A percentile compares a stretch with the other conserved stretches of the same genome.
Evolutionary conservation across 2,113 vertebrate species (phyloP).

Genomic region (Camelus dromedarius): DNA sequence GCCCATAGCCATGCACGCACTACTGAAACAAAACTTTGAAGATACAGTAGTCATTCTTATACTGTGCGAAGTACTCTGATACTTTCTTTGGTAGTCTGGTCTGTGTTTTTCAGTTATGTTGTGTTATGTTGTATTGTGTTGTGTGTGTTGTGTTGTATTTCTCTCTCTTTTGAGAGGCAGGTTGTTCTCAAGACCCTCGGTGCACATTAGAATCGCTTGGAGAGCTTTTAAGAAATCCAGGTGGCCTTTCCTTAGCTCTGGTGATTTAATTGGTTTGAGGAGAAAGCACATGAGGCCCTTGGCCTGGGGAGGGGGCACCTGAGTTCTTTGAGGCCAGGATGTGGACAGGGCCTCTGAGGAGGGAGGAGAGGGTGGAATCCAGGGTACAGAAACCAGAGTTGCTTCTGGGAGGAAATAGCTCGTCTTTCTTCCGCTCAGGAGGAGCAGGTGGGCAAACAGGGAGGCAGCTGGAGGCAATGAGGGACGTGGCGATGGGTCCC

Average conservation of each 20-base stretch:
- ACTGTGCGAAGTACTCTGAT: background rate
- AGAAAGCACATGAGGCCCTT: background rate
- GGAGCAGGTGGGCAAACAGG: no score
- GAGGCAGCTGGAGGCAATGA: background rate
- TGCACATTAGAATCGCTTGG: background rate
- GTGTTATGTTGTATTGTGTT: background rate
- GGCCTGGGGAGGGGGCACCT: rapidly evolving
- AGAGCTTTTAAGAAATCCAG: background rate
- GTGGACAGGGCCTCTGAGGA: background rate
- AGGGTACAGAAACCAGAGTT: background rate
- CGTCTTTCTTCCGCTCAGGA: background rate
- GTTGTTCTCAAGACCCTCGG: background rate
- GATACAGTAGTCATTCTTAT: background rate
- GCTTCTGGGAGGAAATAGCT: background rate
- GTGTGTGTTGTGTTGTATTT: background rate
- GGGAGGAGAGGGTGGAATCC: background rate
- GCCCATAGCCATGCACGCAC: no score
- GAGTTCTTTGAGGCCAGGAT: background rate
- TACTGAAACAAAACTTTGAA: background rate
- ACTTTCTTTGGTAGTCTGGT: conserved; percentile 5
- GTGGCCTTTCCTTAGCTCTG: background rate
- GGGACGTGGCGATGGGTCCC: rapidly evolving
- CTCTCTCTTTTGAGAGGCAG: conserved; percentile 11
- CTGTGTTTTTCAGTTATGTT: background rate
- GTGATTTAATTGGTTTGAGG: background rate